Evolutionary conservation across 2,888 invertebrate genomes (phyloP).

Genomic region (Empis livida): DNA sequence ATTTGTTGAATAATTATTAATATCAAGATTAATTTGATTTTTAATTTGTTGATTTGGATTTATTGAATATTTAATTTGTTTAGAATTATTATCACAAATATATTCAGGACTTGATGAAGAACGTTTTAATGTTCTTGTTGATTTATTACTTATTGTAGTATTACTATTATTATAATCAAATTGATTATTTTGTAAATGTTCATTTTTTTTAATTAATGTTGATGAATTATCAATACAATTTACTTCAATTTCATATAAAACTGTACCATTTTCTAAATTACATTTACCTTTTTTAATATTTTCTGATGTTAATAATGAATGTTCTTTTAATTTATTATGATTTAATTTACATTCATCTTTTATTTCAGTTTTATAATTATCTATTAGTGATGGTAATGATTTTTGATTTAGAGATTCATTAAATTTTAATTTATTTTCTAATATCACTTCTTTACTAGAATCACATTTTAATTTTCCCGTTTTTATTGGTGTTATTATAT

Average conservation of each 20-base stretch:
- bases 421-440: too few relatives aligned
- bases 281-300: too few relatives aligned
- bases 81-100: background rate
- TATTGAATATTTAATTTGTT: background rate
- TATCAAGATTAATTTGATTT: too few relatives aligned
- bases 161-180: background rate
- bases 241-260: conserved; percentile 10
- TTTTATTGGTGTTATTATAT: background rate
- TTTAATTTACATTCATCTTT: too few relatives aligned
- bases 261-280: conserved; percentile 1
- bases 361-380: too few relatives aligned
- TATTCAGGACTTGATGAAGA: conserved; percentile 13
- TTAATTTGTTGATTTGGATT: background rate
- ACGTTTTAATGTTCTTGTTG: conserved; percentile 5
- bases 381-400: too few relatives aligned
- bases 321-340: too few relatives aligned
- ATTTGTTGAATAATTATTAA: too few relatives aligned
- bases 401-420: too few relatives aligned
- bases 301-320: too few relatives aligned
- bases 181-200: background rate
- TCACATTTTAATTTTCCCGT: conserved; percentile 2
- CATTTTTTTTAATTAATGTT: background rate
- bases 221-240: background rate
- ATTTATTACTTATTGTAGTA: too few relatives aligned
- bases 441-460: background rate